phyloP scores from a whole-genome alignment of 2,888 invertebrate genomes.

The Myopa testacea region DNA sequence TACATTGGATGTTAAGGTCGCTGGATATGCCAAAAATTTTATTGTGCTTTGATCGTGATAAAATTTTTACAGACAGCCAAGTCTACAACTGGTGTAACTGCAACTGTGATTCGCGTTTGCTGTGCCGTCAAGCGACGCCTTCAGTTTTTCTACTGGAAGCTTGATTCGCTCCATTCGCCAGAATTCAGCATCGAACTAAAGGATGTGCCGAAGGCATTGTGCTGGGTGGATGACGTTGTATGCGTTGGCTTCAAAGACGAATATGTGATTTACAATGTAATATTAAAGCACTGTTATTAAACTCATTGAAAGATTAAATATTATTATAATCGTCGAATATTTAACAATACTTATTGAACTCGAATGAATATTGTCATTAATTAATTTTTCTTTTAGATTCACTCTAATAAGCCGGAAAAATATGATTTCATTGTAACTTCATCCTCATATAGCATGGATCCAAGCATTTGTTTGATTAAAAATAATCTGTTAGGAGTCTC shows the following conservation, averaged over 20 bases:
- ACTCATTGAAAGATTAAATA: neutral
- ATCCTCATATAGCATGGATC: conserved; percentile 81
- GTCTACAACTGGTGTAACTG: conserved; percentile 78
- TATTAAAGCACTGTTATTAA: neutral
- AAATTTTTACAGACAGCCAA: conserved; percentile 65
- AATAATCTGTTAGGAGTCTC: conserved; percentile 84
- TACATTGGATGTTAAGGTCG: conserved; percentile 78
- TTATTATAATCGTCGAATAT: neutral
- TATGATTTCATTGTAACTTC: conserved; percentile 89
- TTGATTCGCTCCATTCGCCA: conserved; percentile 77
- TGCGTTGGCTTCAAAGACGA: conserved; percentile 90
- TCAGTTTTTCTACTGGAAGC: conserved; percentile 90
- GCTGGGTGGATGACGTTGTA: conserved; percentile 86
- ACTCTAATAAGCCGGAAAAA: conserved; percentile 69
- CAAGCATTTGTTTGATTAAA: conserved; percentile 82
- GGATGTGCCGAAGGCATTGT: conserved; percentile 83
- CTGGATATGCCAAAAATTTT: neutral
- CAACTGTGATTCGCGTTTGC: conserved; percentile 83
- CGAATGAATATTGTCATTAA: neutral
- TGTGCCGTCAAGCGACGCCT: conserved; percentile 88
- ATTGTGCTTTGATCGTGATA: neutral
- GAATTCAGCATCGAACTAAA: conserved; percentile 81
- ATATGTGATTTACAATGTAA: conserved; percentile 81
- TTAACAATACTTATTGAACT: no score
- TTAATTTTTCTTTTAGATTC: conserved; percentile 53